These are phyloP conservation scores for Darevskia nairensis DNA, from an alignment of 2,797 vertebrate genomes.

Conservation along the genomic window DNA sequence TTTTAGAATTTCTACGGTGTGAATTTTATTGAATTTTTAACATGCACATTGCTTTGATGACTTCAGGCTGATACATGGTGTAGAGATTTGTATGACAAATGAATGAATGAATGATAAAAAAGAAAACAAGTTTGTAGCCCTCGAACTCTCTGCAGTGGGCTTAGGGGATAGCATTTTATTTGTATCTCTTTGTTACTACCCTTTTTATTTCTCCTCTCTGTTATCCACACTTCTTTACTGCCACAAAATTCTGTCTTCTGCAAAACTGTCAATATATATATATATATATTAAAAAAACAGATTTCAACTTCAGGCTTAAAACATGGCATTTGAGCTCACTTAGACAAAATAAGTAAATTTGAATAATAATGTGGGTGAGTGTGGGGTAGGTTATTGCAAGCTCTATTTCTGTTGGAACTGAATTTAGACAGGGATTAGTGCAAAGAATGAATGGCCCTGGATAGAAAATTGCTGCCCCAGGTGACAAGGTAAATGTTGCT, in stretches of 20 bases:
- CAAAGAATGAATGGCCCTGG: not conserved
- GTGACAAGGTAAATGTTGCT: not conserved
- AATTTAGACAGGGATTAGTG: not conserved
- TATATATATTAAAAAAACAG: not conserved
- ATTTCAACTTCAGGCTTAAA: not conserved
- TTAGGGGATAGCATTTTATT: too few species aligned
- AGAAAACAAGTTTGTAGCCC: too few species aligned
- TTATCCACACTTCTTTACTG: not conserved
- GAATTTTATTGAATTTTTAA: too few species aligned
- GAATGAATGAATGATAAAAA: too few species aligned
- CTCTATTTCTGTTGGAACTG: not conserved
- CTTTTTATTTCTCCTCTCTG: not conserved
- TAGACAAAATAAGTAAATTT: not conserved
- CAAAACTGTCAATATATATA: not conserved
- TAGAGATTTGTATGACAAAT: too few species aligned
- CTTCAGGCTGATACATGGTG: too few species aligned
- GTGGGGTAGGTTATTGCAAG: not conserved
- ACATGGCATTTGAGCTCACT: not conserved
- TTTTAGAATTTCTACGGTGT: too few species aligned
- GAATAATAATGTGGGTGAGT: not conserved
- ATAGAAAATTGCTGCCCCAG: not conserved
- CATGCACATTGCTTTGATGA: too few species aligned
- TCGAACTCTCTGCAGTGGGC: too few species aligned
- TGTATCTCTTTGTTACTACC: not conserved
- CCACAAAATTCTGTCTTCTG: not conserved